Conservation (phyloP, 2,888 invertebrate species). For the Proisotoma minuta region DNA sequence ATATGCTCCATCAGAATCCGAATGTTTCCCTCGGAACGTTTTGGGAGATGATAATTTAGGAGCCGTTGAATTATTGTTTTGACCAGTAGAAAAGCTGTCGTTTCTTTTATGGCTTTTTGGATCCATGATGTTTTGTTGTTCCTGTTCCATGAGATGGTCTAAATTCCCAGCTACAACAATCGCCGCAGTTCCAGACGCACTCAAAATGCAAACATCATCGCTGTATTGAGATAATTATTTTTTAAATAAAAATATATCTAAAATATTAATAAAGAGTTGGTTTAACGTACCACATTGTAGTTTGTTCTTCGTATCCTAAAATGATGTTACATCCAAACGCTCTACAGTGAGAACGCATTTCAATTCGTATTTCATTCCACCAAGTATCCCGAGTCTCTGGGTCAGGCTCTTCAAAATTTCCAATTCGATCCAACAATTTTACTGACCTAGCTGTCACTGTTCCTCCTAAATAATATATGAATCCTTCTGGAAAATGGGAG, state of each 20-base stretch:
- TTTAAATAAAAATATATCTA: no score
- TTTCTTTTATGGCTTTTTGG: not conserved
- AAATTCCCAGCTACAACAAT: slow-evolving; percentile 53
- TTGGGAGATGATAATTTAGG: not conserved
- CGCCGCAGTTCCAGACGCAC: slow-evolving; percentile 90
- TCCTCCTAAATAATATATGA: slow-evolving; percentile 66
- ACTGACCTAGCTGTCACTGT: slow-evolving; percentile 72
- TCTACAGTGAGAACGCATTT: slow-evolving; percentile 87
- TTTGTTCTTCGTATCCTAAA: slow-evolving; percentile 85
- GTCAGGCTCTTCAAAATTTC: slow-evolving; percentile 82
- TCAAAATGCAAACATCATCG: slow-evolving; percentile 90
- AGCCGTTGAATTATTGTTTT: not conserved
- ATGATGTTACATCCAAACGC: slow-evolving; percentile 91
- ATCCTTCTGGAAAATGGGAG: slow-evolving; percentile 79
- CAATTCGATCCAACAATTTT: slow-evolving; percentile 73
- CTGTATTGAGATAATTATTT: no score
- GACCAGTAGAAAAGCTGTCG: not conserved
- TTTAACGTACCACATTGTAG: slow-evolving; percentile 94
- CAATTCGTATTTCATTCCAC: slow-evolving; percentile 95
- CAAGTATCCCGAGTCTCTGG: slow-evolving; percentile 87
- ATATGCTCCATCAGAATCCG: slow-evolving; percentile 35
- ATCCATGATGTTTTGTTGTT: not conserved
- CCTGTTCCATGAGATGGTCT: not conserved
- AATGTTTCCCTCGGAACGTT: slow-evolving; percentile 19
- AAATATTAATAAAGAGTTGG: no score